These are phyloP conservation scores for Neoascia interrupta DNA, from an alignment of 2,888 invertebrate genomes.

Conservation along the genomic window DNA sequence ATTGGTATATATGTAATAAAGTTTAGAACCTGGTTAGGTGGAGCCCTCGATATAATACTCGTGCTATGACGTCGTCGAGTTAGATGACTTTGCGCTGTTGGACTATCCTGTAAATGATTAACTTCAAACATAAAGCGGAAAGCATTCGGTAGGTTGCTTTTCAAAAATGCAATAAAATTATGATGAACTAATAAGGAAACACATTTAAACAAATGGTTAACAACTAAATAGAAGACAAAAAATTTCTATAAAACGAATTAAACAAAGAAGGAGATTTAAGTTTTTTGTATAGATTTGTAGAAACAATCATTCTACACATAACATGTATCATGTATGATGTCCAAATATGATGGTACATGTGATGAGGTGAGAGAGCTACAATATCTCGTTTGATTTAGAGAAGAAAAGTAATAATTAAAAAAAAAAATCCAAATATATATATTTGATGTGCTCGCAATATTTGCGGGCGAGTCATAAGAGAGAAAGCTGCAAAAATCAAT, in stretches of 20 bases:
- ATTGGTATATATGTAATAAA: slow-evolving; percentile 65
- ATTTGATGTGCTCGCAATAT: slow-evolving; percentile 8
- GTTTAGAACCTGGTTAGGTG: slow-evolving; percentile 79
- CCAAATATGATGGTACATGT: slow-evolving; percentile 23
- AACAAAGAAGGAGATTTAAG: slow-evolving; percentile 12
- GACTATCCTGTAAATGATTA: slow-evolving; percentile 81
- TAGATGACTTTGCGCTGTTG: slow-evolving; percentile 83
- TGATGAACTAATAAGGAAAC: slow-evolving; percentile 28
- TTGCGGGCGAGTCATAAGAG: slow-evolving; percentile 19
- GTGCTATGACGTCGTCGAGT: slow-evolving; percentile 89
- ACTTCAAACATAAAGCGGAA: slow-evolving; percentile 73
- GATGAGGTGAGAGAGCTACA: slow-evolving; percentile 35
- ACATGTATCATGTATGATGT: slow-evolving; percentile 8
- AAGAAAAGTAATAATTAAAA: slow-evolving; percentile 8
- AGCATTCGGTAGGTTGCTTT: slow-evolving; percentile 62
- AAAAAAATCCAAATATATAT: background rate
- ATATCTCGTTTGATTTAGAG: slow-evolving; percentile 13
- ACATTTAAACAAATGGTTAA: slow-evolving; percentile 36
- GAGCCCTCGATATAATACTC: slow-evolving; percentile 80
- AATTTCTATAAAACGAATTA: background rate
- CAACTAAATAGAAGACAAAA: background rate
- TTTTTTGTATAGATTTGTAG: slow-evolving; percentile 5
- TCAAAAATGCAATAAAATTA: slow-evolving; percentile 53
- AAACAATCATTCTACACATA: slow-evolving; percentile 23
- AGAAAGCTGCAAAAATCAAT: slow-evolving; percentile 58